Percentiles rank a stretch among this genome's conserved stretches.
phyloP scores from a whole-genome alignment of 2,797 vertebrate genomes.

The Gambusia yucatana region DNA sequence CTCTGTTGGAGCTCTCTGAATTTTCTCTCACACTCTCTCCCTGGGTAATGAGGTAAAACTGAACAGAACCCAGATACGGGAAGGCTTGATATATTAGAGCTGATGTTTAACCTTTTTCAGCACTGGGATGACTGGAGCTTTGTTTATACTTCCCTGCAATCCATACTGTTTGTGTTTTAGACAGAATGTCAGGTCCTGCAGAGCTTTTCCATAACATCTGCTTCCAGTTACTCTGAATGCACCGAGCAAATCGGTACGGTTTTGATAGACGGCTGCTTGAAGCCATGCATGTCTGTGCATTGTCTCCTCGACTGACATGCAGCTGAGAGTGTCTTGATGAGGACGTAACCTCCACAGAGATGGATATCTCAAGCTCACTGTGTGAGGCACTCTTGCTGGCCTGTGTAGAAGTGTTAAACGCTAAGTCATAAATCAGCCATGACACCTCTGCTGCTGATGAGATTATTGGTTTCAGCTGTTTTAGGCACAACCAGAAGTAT shows the following conservation, averaged over 20 bases:
- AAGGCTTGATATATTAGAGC: constrained; percentile 38
- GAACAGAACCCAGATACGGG: constrained; percentile 33
- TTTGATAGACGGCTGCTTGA: constrained; percentile 62
- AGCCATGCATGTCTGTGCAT: constrained; percentile 52
- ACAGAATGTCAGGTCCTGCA: constrained; percentile 55
- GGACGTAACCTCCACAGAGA: constrained; percentile 49
- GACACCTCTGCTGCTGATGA: constrained; percentile 61
- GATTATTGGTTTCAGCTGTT: constrained; percentile 74
- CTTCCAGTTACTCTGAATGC: constrained; percentile 55
- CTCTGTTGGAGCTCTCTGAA: constrained; percentile 4
- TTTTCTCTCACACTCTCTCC: constrained; percentile 26
- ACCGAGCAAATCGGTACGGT: constrained; percentile 27
- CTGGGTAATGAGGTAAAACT: constrained; percentile 48
- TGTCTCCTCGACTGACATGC: constrained; percentile 42
- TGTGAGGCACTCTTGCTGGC: constrained; percentile 42
- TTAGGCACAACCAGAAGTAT: constrained; percentile 40
- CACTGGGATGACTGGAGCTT: constrained; percentile 51
- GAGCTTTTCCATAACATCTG: constrained; percentile 63
- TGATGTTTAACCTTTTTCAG: constrained; percentile 31
- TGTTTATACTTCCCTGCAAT: constrained; percentile 59
- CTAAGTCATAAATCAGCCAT: constrained; percentile 62
- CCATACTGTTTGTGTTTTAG: constrained; percentile 49
- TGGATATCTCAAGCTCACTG: constrained; percentile 35
- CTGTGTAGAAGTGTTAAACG: constrained; percentile 40
- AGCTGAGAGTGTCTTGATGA: constrained; percentile 38